Conservation (phyloP, 2,113 vertebrate genomes). For the Oceanodroma tethys region DNA sequence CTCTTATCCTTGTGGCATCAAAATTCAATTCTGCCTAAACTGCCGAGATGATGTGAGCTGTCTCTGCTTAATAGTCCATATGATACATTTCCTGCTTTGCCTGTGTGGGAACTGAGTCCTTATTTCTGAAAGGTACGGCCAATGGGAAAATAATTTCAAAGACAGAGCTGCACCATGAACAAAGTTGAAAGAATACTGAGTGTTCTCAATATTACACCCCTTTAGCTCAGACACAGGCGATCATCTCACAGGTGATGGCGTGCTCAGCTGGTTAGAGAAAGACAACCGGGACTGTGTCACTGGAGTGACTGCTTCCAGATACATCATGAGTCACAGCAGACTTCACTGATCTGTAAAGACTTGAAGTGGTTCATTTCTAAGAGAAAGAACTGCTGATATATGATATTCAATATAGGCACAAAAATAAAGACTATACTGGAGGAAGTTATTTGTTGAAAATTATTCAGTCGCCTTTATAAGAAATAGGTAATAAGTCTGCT, state of each 20-base stretch:
- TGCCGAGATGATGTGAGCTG: background rate
- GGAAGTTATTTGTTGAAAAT: background rate
- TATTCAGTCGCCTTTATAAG: background rate
- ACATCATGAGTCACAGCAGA: background rate
- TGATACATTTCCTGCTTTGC: background rate
- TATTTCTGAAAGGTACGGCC: background rate
- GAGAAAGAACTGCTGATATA: background rate
- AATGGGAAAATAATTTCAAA: background rate
- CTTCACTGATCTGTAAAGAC: background rate
- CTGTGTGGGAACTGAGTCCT: background rate
- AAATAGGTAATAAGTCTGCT: constrained; percentile 4
- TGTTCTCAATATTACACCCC: background rate
- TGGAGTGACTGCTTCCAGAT: background rate
- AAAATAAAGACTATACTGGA: background rate
- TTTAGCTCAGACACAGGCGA: background rate
- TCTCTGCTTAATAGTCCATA: background rate
- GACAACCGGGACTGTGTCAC: background rate
- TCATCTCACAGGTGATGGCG: background rate
- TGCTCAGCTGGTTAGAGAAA: background rate
- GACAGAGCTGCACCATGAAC: background rate
- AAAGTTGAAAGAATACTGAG: background rate
- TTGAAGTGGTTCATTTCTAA: background rate
- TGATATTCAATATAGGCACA: background rate
- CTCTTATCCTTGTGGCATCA: background rate
- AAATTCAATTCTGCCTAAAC: background rate